Conservation (phyloP, 2,888 invertebrate species). For the Hydraecia micacea region DNA sequence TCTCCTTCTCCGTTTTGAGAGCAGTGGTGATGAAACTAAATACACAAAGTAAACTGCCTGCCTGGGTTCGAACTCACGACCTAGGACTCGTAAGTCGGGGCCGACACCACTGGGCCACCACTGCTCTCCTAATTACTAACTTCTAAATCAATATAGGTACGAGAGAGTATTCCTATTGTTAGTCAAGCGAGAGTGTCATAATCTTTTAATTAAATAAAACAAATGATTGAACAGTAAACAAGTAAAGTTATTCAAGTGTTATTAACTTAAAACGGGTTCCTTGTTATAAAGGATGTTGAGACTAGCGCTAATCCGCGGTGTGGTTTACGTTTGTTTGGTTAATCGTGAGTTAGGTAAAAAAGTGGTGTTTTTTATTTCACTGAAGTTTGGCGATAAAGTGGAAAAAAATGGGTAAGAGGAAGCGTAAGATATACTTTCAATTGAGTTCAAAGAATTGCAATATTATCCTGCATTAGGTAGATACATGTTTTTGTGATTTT, state of each 20-base stretch:
- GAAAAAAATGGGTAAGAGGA: not conserved
- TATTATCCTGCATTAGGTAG: no score
- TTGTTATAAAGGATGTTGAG: constrained; percentile 36
- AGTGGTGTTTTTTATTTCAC: not conserved
- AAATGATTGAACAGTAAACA: constrained; percentile 70
- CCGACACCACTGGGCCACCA: no score
- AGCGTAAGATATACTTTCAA: not conserved
- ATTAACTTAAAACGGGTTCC: constrained; percentile 52
- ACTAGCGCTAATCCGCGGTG: constrained; percentile 33
- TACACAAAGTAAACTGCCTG: no score
- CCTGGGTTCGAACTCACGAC: no score
- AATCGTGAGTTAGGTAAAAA: not conserved
- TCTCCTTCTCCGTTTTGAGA: no score
- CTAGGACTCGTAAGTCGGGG: no score
- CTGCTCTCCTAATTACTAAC: not conserved
- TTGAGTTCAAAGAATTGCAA: not conserved
- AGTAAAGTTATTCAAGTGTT: constrained; percentile 63
- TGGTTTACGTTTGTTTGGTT: constrained; percentile 3
- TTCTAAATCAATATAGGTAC: constrained; percentile 1
- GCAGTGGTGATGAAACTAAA: no score
- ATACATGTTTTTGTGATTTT: no score
- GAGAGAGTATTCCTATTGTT: constrained; percentile 11
- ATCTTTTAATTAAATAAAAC: constrained; percentile 78
- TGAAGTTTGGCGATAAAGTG: not conserved
- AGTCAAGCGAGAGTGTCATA: constrained; percentile 61